phyloP scores from a whole-genome alignment of 2,113 vertebrate species.

The Oncorhynchus clarkii region DNA sequence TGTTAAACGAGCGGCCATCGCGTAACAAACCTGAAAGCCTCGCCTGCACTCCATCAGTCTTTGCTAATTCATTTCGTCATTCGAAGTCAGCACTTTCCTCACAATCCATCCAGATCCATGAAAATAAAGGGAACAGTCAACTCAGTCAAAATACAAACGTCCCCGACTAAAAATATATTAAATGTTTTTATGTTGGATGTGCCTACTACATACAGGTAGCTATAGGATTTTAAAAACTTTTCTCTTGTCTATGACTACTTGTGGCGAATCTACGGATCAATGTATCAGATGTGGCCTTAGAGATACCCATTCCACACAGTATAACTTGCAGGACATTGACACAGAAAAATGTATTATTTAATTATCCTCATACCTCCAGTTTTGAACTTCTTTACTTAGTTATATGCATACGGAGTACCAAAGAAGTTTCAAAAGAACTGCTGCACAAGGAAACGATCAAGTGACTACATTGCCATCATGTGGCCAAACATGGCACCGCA shows the following conservation, averaged over 20 bases:
- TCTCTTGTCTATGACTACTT: neutral
- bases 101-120: neutral
- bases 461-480: neutral
- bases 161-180: neutral
- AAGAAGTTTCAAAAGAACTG: neutral
- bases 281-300: too few relatives aligned
- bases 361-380: too few relatives aligned
- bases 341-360: too few relatives aligned
- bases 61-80: constrained; percentile 41
- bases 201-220: neutral
- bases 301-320: too few relatives aligned
- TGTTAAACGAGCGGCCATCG: constrained; percentile 73
- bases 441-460: neutral
- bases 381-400: too few relatives aligned
- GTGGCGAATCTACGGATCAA: neutral
- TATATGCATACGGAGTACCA: neutral
- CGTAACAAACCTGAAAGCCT: constrained; percentile 79
- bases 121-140: neutral
- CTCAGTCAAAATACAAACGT: too few relatives aligned
- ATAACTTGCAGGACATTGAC: too few relatives aligned
- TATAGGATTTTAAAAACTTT: neutral
- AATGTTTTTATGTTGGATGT: neutral
- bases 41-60: constrained; percentile 80
- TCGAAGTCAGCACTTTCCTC: constrained; percentile 63
- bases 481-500: neutral